A percentile compares a stretch with the other conserved stretches of the same genome.
Evolutionary conservation across 2,113 vertebrate species (phyloP).

Genomic region (Eubucco bourcierii): DNA sequence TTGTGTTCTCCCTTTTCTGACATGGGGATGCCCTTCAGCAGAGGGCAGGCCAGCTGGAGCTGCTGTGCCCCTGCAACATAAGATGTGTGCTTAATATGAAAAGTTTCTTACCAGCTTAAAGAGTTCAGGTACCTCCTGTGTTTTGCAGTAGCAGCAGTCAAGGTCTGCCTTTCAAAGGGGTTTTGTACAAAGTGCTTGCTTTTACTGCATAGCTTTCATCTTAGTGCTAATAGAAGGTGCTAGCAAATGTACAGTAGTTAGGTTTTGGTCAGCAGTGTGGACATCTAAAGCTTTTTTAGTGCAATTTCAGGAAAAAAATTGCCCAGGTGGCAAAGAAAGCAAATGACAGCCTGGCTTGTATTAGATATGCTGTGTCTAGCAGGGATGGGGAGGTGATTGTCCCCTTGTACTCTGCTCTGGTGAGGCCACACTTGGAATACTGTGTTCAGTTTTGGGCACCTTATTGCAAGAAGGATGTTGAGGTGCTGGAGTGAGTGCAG

Average conservation of each 20-base stretch:
- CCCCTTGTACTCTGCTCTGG: too few species aligned
- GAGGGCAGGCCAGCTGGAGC: not conserved
- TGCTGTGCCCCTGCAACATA: rapidly evolving
- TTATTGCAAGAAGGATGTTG: too few species aligned
- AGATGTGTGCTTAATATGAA: rapidly evolving
- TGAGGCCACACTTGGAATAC: too few species aligned
- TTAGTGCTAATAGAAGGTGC: not conserved
- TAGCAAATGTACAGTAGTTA: not conserved
- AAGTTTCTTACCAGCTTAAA: not conserved
- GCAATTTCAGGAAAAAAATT: not conserved
- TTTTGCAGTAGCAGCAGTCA: not conserved
- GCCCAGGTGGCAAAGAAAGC: too few species aligned
- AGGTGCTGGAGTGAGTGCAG: too few species aligned
- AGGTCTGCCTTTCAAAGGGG: not conserved
- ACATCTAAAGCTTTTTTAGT: not conserved
- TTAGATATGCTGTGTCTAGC: too few species aligned
- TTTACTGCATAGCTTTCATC: not conserved
- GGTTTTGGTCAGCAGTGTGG: not conserved
- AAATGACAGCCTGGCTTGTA: too few species aligned
- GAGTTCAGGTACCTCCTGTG: not conserved
- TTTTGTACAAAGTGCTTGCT: not conserved
- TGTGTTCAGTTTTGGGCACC: too few species aligned
- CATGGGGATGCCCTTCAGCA: not conserved
- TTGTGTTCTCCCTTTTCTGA: not conserved
- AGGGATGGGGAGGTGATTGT: too few species aligned